A percentile compares a stretch with the other conserved stretches of the same genome.
Conservation (phyloP, 2,888 invertebrate species). For the Noctua fimbriata region DNA sequence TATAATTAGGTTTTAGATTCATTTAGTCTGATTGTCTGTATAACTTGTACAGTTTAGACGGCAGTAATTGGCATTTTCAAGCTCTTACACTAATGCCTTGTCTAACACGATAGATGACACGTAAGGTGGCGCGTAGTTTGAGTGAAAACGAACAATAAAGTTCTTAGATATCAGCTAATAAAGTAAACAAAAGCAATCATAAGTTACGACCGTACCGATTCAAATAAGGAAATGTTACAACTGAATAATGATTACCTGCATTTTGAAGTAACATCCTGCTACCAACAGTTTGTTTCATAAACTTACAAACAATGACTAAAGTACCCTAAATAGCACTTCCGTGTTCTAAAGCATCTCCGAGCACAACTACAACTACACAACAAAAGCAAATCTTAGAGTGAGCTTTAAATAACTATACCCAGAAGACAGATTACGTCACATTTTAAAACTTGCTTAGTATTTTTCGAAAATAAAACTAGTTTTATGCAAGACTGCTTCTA, state of each 20-base stretch:
- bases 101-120: not conserved
- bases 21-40: not conserved
- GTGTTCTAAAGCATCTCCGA: constrained; percentile 47
- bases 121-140: not conserved
- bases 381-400: constrained; percentile 47
- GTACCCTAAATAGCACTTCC: constrained; percentile 60
- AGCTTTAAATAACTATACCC: constrained; percentile 58
- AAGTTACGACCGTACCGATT: not conserved
- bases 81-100: not conserved
- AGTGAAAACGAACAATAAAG: not conserved
- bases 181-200: not conserved
- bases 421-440: constrained; percentile 58
- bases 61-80: not conserved
- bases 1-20: constrained; percentile 18
- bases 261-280: constrained; percentile 8
- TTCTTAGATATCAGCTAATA: not conserved
- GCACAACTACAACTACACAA: constrained; percentile 35
- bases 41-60: not conserved
- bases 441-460: constrained; percentile 41
- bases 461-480: constrained; percentile 39
- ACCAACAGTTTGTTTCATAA: constrained; percentile 35
- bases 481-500: constrained; percentile 6
- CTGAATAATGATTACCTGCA: constrained; percentile 10
- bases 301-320: constrained; percentile 39
- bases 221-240: not conserved